A percentile compares a stretch with the other conserved stretches of the same genome.
phyloP scores from a whole-genome alignment of 2,797 vertebrate species.

The Amphiprion clarkii region DNA sequence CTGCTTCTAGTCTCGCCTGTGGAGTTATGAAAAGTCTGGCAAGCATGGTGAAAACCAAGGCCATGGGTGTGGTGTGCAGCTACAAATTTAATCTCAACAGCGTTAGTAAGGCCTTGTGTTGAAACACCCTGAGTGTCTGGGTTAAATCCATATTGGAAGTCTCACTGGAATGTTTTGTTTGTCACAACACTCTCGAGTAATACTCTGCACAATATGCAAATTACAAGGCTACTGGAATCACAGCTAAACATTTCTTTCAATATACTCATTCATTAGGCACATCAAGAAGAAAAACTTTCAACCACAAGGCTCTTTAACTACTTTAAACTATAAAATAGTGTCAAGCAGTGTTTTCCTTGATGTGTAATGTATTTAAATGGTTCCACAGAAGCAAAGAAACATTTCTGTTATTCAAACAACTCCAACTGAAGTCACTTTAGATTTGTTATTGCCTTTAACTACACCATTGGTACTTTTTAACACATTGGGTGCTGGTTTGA shows the following conservation, averaged over 20 bases:
- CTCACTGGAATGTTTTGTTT: slow-evolving; percentile 60
- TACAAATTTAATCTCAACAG: slow-evolving; percentile 52
- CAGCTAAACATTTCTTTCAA: slow-evolving; percentile 38
- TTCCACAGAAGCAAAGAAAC: slow-evolving; percentile 3
- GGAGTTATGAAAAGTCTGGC: slow-evolving; percentile 59
- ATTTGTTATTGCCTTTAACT: slow-evolving; percentile 20
- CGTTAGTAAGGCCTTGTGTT: slow-evolving; percentile 36
- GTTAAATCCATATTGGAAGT: slow-evolving; percentile 39
- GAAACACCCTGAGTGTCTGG: slow-evolving; percentile 35
- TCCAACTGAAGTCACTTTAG: not conserved
- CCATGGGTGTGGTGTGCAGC: slow-evolving; percentile 67
- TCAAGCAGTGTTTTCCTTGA: slow-evolving; percentile 17
- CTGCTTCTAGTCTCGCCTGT: slow-evolving; percentile 46
- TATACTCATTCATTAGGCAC: slow-evolving; percentile 57
- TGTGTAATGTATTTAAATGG: slow-evolving; percentile 21
- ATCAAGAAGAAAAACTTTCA: slow-evolving; percentile 41
- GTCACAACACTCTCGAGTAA: slow-evolving; percentile 45
- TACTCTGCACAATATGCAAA: slow-evolving; percentile 53
- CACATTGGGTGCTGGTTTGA: slow-evolving; percentile 14
- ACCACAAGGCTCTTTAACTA: slow-evolving; percentile 42
- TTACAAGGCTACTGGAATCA: slow-evolving; percentile 53
- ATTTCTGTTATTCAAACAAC: slow-evolving; percentile 18
- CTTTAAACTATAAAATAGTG: slow-evolving; percentile 18
- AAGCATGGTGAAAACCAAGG: slow-evolving; percentile 58
- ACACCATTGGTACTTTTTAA: not conserved